Evolutionary conservation across 23 tunicate genomes (phyloP).

Genomic region (Styela plicata): DNA sequence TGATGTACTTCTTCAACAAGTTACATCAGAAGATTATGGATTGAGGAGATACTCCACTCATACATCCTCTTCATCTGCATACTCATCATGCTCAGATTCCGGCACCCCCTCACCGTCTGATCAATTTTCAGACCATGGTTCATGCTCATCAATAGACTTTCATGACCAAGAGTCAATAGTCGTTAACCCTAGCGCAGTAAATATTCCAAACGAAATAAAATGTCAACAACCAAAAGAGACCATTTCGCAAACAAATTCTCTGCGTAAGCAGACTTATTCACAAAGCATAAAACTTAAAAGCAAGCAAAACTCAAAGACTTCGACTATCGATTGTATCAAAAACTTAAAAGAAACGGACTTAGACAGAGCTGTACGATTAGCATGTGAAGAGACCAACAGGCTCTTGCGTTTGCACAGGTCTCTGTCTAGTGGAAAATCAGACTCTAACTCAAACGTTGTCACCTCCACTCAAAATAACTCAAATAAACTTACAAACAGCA

Average conservation of each 20-base stretch:
- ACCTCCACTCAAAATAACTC: neutral
- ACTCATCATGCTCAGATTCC: neutral
- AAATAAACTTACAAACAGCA: neutral
- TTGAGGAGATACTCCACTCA: neutral
- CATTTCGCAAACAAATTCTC: neutral
- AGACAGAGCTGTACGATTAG: neutral
- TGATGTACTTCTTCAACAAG: neutral
- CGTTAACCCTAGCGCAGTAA: neutral
- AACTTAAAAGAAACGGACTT: neutral
- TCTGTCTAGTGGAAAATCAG: neutral
- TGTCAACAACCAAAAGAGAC: neutral
- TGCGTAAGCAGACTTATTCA: neutral
- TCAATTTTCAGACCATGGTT: neutral
- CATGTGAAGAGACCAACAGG: constrained; percentile 8
- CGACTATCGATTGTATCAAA: neutral
- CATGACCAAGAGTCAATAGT: neutral
- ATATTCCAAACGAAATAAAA: neutral
- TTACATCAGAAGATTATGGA: neutral
- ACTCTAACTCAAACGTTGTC: neutral
- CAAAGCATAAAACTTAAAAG: too few relatives aligned
- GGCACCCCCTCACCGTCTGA: neutral
- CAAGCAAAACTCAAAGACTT: neutral
- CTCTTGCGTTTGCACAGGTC: constrained; percentile 1
- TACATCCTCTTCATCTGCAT: neutral
- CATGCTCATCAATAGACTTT: neutral